A percentile compares a stretch with the other conserved stretches of the same genome.
These are phyloP conservation scores for Bufotes viridis DNA, from an alignment of 2,797 vertebrate genomes.

Conservation along the genomic window DNA sequence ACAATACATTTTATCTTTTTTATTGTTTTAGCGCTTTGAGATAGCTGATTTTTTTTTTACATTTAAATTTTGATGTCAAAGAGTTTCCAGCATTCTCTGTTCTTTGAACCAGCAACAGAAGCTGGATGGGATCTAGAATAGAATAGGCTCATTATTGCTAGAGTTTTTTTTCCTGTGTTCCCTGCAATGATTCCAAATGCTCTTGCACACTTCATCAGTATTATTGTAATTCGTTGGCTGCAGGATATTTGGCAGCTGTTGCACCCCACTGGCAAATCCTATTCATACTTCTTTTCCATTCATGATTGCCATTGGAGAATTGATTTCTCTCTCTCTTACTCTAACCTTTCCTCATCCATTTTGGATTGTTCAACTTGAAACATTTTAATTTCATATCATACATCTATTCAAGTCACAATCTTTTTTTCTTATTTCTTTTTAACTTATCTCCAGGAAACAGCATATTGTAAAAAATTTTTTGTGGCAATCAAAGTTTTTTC, in stretches of 20 bases:
- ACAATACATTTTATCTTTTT: constrained; percentile 53
- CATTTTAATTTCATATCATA: constrained; percentile 97
- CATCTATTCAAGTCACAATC: constrained; percentile 82
- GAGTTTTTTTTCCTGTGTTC: constrained; percentile 84
- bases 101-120: constrained; percentile 70
- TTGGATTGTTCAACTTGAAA: constrained; percentile 94
- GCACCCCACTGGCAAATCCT: constrained; percentile 95
- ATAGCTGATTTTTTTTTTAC: constrained; percentile 65
- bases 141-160: constrained; percentile 84
- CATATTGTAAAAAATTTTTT: constrained; percentile 72
- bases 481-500: constrained; percentile 78
- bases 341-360: constrained; percentile 90
- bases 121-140: constrained; percentile 73
- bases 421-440: constrained; percentile 79
- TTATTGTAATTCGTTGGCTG: constrained; percentile 97
- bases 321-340: constrained; percentile 90
- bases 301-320: constrained; percentile 89
- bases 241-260: constrained; percentile 96
- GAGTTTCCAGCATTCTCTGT: constrained; percentile 69
- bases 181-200: constrained; percentile 87
- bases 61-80: constrained; percentile 68
- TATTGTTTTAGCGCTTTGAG: constrained; percentile 48
- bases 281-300: constrained; percentile 91
- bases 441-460: constrained; percentile 85
- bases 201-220: constrained; percentile 91